Evolutionary conservation across 2,888 invertebrate genomes (phyloP).

Genomic region (Willowsia nigromaculata): DNA sequence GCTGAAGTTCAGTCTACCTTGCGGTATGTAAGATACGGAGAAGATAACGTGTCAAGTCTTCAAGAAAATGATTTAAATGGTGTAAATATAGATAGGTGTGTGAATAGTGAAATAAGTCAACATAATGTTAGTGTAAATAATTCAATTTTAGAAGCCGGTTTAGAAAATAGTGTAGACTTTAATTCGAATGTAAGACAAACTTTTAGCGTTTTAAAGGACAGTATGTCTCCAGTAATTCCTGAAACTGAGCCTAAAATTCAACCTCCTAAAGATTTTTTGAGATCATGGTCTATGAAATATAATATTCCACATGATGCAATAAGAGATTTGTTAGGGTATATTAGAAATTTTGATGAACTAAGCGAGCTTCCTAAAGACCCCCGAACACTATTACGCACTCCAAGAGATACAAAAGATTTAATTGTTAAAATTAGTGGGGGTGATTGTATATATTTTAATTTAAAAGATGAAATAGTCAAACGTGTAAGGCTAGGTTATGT

Average conservation of each 20-base stretch:
- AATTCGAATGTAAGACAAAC: too few species aligned
- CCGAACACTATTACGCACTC: conserved; percentile 30
- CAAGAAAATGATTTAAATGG: too few species aligned
- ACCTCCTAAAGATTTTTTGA: neutral
- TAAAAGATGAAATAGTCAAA: neutral
- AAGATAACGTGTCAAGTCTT: too few species aligned
- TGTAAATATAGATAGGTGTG: too few species aligned
- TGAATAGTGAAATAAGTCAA: too few species aligned
- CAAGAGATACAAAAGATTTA: neutral
- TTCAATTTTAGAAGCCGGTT: too few species aligned
- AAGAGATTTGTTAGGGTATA: neutral
- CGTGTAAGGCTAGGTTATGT: neutral
- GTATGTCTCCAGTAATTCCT: too few species aligned
- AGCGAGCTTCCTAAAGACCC: conserved; percentile 48
- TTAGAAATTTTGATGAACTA: neutral
- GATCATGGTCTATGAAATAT: neutral
- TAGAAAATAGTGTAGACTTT: too few species aligned
- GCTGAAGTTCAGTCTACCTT: too few species aligned
- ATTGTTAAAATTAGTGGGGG: conserved; percentile 24
- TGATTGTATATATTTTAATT: neutral
- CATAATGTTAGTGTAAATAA: too few species aligned
- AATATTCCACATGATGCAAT: conserved; percentile 41
- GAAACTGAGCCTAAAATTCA: neutral
- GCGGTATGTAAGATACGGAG: too few species aligned
- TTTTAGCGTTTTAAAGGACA: too few species aligned